phyloP scores from a whole-genome alignment of 2,888 invertebrate genomes.

The Archips crataeganus region DNA sequence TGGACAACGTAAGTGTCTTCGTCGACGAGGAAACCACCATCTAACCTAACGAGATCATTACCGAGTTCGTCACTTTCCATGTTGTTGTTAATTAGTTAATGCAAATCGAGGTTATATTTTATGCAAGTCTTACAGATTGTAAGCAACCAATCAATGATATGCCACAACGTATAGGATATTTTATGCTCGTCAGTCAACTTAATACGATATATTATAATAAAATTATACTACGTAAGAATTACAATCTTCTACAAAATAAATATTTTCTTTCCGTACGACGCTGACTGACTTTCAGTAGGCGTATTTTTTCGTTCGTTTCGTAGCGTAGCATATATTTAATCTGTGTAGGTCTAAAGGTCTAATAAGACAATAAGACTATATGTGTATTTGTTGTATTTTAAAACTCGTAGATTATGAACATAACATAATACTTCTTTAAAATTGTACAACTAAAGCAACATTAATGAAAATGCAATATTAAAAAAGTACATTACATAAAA shows the following conservation, averaged over 20 bases:
- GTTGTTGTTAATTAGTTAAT: slow-evolving; percentile 34
- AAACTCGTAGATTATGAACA: too few species aligned
- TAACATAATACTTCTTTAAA: too few species aligned
- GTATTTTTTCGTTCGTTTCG: background rate
- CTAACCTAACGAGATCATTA: slow-evolving; percentile 82
- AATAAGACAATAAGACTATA: too few species aligned
- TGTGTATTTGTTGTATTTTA: too few species aligned
- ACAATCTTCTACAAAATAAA: background rate
- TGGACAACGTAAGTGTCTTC: slow-evolving; percentile 81
- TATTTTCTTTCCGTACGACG: background rate
- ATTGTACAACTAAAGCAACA: too few species aligned
- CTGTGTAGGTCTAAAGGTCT: too few species aligned
- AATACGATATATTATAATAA: background rate
- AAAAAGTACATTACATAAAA: too few species aligned
- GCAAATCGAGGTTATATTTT: slow-evolving; percentile 25
- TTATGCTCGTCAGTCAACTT: background rate
- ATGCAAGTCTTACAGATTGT: background rate
- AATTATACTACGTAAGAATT: background rate
- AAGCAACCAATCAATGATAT: background rate
- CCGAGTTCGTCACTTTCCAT: slow-evolving; percentile 88
- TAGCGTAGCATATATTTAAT: too few species aligned
- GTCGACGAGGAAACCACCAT: slow-evolving; percentile 75
- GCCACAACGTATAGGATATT: background rate
- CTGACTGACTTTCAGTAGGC: background rate
- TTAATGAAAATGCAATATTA: too few species aligned